Conservation (phyloP, 2,888 invertebrate genomes). For the Agrochola macilenta region DNA sequence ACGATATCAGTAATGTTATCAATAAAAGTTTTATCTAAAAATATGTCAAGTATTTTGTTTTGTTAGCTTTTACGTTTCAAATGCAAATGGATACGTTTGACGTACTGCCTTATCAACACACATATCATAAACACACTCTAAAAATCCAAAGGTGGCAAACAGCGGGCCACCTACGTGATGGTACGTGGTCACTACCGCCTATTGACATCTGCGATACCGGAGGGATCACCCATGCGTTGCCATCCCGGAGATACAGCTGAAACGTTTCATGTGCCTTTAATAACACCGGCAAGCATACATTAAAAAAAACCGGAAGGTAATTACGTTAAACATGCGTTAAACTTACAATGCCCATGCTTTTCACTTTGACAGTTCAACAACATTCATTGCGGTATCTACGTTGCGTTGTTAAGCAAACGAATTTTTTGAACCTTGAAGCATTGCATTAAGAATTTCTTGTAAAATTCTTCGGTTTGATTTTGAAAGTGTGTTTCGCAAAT, state of each 20-base stretch:
- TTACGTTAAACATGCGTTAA: not conserved
- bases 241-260: not conserved
- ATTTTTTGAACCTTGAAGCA: no score
- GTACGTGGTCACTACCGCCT: not conserved
- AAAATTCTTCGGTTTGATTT: no score
- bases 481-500: no score
- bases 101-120: slow-evolving; percentile 2
- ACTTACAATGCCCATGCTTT: not conserved
- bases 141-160: not conserved
- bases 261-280: not conserved
- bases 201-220: not conserved
- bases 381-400: no score
- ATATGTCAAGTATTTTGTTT: slow-evolving; percentile 14
- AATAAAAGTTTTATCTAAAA: not conserved
- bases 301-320: not conserved
- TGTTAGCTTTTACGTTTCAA: not conserved
- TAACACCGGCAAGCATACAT: not conserved
- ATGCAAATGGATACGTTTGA: not conserved
- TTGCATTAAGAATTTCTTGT: no score
- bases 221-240: not conserved
- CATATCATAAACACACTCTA: not conserved
- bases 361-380: not conserved
- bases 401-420: no score
- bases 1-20: not conserved
- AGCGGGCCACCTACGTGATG: not conserved